phyloP scores from a whole-genome alignment of 1,140 invertebrate genomes.

The Eubasilissa regina region DNA sequence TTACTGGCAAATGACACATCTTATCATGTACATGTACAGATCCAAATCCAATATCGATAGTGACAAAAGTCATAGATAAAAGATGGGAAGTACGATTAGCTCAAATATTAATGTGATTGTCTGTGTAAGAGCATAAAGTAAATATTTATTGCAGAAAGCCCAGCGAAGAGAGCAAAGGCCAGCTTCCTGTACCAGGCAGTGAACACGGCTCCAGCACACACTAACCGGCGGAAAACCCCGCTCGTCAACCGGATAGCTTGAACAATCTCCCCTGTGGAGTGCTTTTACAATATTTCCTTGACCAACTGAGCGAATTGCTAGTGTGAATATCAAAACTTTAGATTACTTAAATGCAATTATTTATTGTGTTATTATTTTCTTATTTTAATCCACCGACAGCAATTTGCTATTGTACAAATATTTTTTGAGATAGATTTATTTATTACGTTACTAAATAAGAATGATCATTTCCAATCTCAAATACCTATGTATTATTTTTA shows the following conservation, averaged over 20 bases:
- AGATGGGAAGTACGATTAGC: too few species aligned
- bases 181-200: conserved; percentile 68
- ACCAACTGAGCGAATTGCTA: conserved; percentile 13
- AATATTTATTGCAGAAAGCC: conserved; percentile 64
- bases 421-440: conserved; percentile 27
- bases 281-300: not conserved
- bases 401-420: conserved; percentile 35
- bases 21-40: too few species aligned
- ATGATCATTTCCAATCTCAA: conserved; percentile 33
- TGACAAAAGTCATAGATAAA: too few species aligned
- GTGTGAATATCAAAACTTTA: conserved; percentile 37
- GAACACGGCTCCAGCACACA: conserved; percentile 63
- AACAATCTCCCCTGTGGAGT: not conserved
- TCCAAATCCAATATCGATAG: too few species aligned
- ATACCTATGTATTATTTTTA: conserved; percentile 12
- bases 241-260: conserved; percentile 74
- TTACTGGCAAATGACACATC: too few species aligned
- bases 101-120: too few species aligned
- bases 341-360: conserved; percentile 19
- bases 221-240: conserved; percentile 74
- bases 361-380: conserved; percentile 19
- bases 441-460: conserved; percentile 34
- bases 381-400: conserved; percentile 29
- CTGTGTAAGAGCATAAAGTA: too few species aligned
- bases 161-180: conserved; percentile 68